phyloP scores from a whole-genome alignment of 2,113 vertebrate genomes.

The Xiphias gladius region DNA sequence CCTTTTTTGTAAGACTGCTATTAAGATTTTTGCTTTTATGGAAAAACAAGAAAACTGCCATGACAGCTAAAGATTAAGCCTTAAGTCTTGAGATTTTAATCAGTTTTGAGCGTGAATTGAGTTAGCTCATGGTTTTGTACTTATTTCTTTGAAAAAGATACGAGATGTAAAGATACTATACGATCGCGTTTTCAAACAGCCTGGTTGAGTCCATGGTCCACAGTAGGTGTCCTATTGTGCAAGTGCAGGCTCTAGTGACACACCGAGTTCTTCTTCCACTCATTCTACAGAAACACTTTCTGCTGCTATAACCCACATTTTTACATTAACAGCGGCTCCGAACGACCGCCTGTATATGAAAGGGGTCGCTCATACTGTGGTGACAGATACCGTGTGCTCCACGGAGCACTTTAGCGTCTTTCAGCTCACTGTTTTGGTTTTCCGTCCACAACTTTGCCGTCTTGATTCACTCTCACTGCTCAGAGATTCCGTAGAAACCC shows the following conservation, averaged over 20 bases:
- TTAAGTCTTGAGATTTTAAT: no score
- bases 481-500: no score
- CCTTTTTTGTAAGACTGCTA: not conserved
- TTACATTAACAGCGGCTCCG: no score
- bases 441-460: not conserved
- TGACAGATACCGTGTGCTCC: not conserved
- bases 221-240: not conserved
- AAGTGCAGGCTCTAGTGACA: not conserved
- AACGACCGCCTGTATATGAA: not conserved
- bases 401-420: not conserved
- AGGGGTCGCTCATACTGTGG: not conserved
- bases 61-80: not conserved
- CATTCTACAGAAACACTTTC: slow-evolving; percentile 6
- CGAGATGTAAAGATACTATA: not conserved
- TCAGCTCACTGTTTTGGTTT: not conserved
- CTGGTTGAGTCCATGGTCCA: not conserved
- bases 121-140: no score
- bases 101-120: not conserved
- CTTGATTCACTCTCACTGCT: no score
- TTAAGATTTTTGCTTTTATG: not conserved
- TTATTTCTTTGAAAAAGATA: not conserved
- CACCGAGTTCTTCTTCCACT: not conserved
- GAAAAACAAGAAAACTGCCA: not conserved
- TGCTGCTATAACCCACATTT: not conserved
- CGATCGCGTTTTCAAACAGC: not conserved